A percentile compares a stretch with the other conserved stretches of the same genome.
Evolutionary conservation across 2,888 invertebrate genomes (phyloP).

Genomic region (Dromius quadrimaculatus): DNA sequence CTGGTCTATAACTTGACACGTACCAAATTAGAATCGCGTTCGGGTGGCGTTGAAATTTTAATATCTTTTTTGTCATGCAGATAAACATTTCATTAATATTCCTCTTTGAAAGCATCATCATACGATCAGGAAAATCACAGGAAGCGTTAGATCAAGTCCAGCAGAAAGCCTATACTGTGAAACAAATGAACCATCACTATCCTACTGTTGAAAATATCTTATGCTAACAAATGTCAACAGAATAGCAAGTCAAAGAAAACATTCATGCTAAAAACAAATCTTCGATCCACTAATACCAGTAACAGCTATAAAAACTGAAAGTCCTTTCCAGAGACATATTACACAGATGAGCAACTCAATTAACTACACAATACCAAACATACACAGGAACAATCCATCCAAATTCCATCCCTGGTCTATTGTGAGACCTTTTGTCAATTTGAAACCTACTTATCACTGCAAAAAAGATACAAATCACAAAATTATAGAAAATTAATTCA

Average conservation of each 20-base stretch:
- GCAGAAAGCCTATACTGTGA: slow-evolving; percentile 3
- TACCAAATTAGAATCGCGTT: too few relatives aligned
- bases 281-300: neutral
- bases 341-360: neutral
- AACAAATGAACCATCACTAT: slow-evolving; percentile 1
- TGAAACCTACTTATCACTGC: neutral
- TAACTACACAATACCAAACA: slow-evolving; percentile 3
- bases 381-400: neutral
- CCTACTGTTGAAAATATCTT: neutral
- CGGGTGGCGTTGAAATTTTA: too few relatives aligned
- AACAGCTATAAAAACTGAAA: neutral
- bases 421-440: neutral
- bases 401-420: neutral
- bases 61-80: too few relatives aligned
- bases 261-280: neutral
- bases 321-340: neutral
- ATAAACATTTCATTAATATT: too few relatives aligned
- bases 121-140: neutral
- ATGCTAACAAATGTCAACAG: neutral
- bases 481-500: neutral
- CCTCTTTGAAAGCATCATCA: too few relatives aligned
- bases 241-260: neutral
- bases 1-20: too few relatives aligned
- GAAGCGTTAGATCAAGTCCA: neutral
- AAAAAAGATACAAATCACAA: neutral